phyloP scores from a whole-genome alignment of 2,888 invertebrate species.

The Dynastes tityus region DNA sequence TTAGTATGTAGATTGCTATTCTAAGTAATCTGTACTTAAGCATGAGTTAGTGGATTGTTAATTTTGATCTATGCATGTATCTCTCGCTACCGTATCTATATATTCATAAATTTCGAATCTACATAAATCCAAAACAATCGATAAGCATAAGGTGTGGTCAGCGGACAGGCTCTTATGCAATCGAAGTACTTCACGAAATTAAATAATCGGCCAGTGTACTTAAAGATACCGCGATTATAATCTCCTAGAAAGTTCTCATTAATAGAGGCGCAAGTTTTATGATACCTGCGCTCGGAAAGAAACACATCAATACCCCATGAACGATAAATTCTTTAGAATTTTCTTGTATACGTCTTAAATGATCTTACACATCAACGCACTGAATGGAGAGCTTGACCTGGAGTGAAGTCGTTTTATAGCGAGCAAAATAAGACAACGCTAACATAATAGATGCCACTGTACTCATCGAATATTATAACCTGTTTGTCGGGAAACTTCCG shows the following conservation, averaged over 20 bases:
- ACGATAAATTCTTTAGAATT: slow-evolving; percentile 46
- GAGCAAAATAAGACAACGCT: slow-evolving; percentile 42
- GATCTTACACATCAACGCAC: slow-evolving; percentile 50
- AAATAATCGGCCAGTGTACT: slow-evolving; percentile 60
- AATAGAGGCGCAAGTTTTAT: slow-evolving; percentile 49
- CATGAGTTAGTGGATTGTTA: neutral
- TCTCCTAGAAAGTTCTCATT: slow-evolving; percentile 48
- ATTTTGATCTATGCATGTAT: neutral
- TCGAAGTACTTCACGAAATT: slow-evolving; percentile 58
- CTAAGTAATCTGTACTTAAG: too few species aligned
- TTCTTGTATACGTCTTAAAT: slow-evolving; percentile 48
- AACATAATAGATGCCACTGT: slow-evolving; percentile 48
- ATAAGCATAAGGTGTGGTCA: slow-evolving; percentile 58
- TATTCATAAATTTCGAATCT: neutral
- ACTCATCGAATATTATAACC: slow-evolving; percentile 46
- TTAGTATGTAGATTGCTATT: too few species aligned
- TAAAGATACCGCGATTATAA: slow-evolving; percentile 20
- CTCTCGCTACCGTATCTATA: neutral
- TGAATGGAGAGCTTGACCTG: slow-evolving; percentile 46
- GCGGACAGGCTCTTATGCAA: slow-evolving; percentile 59
- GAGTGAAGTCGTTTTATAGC: slow-evolving; percentile 26
- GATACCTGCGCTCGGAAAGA: slow-evolving; percentile 20
- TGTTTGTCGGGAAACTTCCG: slow-evolving; percentile 41
- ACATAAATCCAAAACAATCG: slow-evolving; percentile 60
- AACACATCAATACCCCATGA: slow-evolving; percentile 20